Conservation (phyloP, 2,113 vertebrate species). For the Isurus oxyrinchus region DNA sequence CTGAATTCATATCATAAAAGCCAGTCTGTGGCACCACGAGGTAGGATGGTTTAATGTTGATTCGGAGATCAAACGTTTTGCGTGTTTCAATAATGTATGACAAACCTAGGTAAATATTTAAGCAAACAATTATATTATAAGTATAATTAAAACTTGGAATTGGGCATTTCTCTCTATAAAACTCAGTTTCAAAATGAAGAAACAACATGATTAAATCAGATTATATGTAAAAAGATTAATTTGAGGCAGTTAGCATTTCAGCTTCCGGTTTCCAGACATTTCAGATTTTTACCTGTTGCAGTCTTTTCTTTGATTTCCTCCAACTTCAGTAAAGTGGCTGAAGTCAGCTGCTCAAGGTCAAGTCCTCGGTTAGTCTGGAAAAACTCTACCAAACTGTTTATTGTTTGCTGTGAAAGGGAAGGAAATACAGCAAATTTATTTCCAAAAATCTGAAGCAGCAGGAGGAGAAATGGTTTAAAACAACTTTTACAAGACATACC, state of each 20-base stretch:
- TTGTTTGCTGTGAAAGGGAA: constrained; percentile 64
- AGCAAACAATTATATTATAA: not conserved
- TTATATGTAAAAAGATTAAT: not conserved
- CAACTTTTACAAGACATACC: not conserved
- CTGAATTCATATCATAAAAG: constrained; percentile 66
- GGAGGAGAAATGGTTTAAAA: not conserved
- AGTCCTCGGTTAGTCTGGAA: constrained; percentile 75
- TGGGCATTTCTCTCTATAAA: not conserved
- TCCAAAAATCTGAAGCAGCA: not conserved
- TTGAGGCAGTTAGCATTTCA: not conserved
- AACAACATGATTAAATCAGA: not conserved
- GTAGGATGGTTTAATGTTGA: constrained; percentile 87
- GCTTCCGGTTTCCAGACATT: not conserved
- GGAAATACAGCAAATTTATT: not conserved
- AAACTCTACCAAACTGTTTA: constrained; percentile 83
- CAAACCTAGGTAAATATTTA: constrained; percentile 61
- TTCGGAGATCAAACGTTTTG: constrained; percentile 81
- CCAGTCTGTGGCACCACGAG: constrained; percentile 79
- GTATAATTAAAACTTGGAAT: not conserved
- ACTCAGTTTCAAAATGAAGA: not conserved
- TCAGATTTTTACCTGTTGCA: constrained; percentile 63
- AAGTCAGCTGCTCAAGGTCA: constrained; percentile 82
- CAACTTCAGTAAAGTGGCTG: constrained; percentile 82
- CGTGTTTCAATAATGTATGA: constrained; percentile 88
- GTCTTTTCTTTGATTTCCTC: constrained; percentile 96